Percentiles rank a stretch among this genome's conserved stretches.
phyloP scores from a whole-genome alignment of 1,140 invertebrate genomes.

The Arion vulgaris region DNA sequence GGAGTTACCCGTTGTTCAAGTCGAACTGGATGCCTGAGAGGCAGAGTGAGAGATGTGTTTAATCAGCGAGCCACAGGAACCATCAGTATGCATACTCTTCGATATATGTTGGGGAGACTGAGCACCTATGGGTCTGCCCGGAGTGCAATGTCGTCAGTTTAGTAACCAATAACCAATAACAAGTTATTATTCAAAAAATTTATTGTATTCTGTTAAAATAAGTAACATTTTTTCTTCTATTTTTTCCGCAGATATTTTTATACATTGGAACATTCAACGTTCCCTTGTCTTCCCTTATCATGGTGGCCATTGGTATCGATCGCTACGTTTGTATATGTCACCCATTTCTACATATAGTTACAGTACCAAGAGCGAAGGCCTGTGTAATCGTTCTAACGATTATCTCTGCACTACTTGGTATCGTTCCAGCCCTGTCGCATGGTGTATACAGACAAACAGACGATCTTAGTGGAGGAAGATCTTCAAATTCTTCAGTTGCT shows the following conservation, averaged over 20 bases:
- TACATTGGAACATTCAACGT: conserved; percentile 58
- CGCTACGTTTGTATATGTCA: conserved; percentile 63
- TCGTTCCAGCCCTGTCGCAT: conserved; percentile 20
- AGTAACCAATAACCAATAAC: too few species aligned
- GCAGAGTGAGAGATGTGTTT: too few species aligned
- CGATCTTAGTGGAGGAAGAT: neutral
- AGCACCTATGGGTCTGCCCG: too few species aligned
- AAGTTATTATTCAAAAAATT: too few species aligned
- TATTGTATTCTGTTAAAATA: neutral
- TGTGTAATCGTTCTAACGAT: conserved; percentile 10
- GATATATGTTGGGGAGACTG: too few species aligned
- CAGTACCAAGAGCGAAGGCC: conserved; percentile 25
- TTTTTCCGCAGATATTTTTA: conserved; percentile 52
- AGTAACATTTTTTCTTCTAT: conserved; percentile 36
- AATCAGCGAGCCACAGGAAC: too few species aligned
- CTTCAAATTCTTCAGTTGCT: neutral
- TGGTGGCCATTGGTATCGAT: conserved; percentile 61
- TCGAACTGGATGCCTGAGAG: too few species aligned
- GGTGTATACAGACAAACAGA: neutral
- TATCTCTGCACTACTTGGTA: conserved; percentile 12
- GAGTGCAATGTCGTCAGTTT: too few species aligned
- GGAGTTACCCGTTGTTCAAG: too few species aligned
- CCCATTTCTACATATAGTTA: conserved; percentile 53
- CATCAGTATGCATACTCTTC: too few species aligned
- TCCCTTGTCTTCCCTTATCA: conserved; percentile 58